Percentiles rank a stretch among this genome's conserved stretches.
These are phyloP conservation scores for Abscondita cerata DNA, from an alignment of 2,888 invertebrate genomes.

Conservation along the genomic window DNA sequence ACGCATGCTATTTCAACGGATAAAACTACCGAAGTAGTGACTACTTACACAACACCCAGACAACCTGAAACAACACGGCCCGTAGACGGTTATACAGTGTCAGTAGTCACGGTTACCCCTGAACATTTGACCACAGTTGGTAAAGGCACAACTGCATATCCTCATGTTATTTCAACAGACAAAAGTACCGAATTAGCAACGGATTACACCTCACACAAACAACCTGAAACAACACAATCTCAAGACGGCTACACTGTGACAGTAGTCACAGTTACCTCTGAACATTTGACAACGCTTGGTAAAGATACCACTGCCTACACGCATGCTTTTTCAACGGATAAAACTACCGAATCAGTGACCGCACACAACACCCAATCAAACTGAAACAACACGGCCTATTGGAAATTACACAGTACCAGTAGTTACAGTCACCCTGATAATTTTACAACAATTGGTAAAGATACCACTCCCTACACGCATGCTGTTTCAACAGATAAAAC, in stretches of 20 bases:
- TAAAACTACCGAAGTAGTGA: too few relatives aligned
- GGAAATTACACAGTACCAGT: conserved; percentile 1
- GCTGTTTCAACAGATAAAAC: not conserved
- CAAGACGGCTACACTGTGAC: not conserved
- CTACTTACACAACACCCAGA: too few relatives aligned
- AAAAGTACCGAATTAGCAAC: not conserved
- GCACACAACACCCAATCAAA: not conserved
- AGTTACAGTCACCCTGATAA: not conserved
- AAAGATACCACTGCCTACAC: not conserved
- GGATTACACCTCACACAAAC: not conserved
- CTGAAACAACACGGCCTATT: not conserved
- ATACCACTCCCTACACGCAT: too few relatives aligned
- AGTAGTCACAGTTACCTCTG: not conserved
- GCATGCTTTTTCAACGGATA: not conserved
- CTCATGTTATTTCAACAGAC: not conserved
- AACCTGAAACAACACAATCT: not conserved
- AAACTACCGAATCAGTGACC: not conserved
- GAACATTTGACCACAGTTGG: not conserved
- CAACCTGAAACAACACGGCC: not conserved
- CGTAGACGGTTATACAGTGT: not conserved
- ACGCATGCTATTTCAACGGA: not conserved
- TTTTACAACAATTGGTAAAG: not conserved
- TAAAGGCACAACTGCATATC: too few relatives aligned
- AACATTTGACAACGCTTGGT: not conserved
- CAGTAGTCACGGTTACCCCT: conserved; percentile 1